phyloP scores from a whole-genome alignment of 2,888 invertebrate species.

The Acronicta alni region DNA sequence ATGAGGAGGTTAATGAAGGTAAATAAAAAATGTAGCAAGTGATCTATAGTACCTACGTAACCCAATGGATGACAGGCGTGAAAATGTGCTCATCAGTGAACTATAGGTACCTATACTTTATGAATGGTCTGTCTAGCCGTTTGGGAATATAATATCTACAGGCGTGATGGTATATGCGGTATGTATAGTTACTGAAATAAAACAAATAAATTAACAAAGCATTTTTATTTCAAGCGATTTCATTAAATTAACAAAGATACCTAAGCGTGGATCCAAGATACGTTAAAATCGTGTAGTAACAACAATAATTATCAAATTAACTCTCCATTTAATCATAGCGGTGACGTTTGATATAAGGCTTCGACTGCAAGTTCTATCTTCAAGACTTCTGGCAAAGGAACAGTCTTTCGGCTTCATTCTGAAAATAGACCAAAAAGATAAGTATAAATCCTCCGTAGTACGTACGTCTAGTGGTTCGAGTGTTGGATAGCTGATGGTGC shows the following conservation, averaged over 20 bases:
- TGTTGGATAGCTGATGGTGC: no score
- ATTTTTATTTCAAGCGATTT: conserved; percentile 17
- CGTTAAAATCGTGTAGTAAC: conserved; percentile 32
- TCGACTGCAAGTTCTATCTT: conserved; percentile 49
- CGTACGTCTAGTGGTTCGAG: no score
- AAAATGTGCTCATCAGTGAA: no score
- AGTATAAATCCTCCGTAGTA: no score
- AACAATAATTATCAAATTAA: conserved; percentile 40
- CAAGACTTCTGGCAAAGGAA: conserved; percentile 81
- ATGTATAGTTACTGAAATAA: neutral
- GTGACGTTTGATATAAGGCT: conserved; percentile 25
- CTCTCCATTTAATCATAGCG: conserved; percentile 32
- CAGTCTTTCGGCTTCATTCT: conserved; percentile 85
- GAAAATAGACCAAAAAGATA: conserved; percentile 38
- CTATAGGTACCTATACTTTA: no score
- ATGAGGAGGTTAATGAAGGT: no score
- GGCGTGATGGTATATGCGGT: no score
- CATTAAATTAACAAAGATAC: conserved; percentile 17
- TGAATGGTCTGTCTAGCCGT: no score
- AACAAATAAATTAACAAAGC: conserved; percentile 10
- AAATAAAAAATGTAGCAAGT: no score
- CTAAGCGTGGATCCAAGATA: conserved; percentile 19
- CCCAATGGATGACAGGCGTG: no score
- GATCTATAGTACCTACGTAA: no score
- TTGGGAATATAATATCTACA: no score